Evolutionary conservation across 2,888 invertebrate genomes (phyloP), one percentile per base, ranked within the genome.

Genomic region (Rotaria magnacalcarata): DNA sequence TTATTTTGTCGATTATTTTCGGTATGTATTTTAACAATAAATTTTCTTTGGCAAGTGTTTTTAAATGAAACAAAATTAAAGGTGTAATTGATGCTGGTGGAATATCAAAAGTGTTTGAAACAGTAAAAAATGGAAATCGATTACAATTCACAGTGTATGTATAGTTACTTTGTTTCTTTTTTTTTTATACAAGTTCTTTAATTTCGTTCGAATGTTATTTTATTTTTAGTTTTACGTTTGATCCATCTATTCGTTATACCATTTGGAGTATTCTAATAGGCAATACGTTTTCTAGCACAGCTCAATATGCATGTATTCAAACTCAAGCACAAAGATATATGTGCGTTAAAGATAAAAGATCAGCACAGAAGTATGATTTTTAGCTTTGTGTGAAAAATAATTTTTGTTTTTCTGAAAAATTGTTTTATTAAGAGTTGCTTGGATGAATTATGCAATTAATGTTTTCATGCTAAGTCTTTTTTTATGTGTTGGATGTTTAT

Each of bases 301-400:
- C 95, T 84, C 94, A 96, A 93, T 96, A 95, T 91, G 95, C 95
- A 90, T 95, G 96, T 84, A 96, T 96, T 91, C 96, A 97, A 91
- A 95, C 96, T 0, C 95, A 96, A 60, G 94, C 96, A 84, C 96
- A 97, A 91, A 94, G 96, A 91, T 96, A 96, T 90, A 93, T 96
- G 87, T 95, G 96, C 0, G 94, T 96, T 2, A 94, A 95, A 89
- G 93, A 93, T 75, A 94, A 95, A 88, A 92, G 93, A 16, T 95
- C 95, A 92, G 94, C 94, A 52, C 67, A 75, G 54, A 74, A 34
- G 67, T 67, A 67, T 54, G 5, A 54, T 54, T 52, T 52, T 4
- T 27, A 27, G 34, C 34, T 34, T 34, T 34, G 34, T 34, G 34
- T 34, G 34, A 34, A 34, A 34, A 34, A 34, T 34, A 67, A 67